Percentiles rank a stretch among this genome's conserved stretches.
phyloP scores from a whole-genome alignment of 2,797 vertebrate genomes.

The Rhadinocentrus ornatus region DNA sequence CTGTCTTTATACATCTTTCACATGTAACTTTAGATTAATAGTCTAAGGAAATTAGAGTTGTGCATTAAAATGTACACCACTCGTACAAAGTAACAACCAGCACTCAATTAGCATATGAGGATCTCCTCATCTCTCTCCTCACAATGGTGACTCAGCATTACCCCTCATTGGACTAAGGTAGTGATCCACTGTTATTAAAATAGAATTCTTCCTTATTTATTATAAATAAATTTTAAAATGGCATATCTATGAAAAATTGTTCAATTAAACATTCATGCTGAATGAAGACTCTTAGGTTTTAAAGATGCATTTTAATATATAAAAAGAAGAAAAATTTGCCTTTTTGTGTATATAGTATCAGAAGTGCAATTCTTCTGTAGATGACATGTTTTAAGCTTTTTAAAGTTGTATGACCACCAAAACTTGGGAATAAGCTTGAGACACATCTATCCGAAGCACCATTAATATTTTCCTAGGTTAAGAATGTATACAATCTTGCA shows the following conservation, averaged over 20 bases:
- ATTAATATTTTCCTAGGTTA: too few species aligned
- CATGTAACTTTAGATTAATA: too few species aligned
- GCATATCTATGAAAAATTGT: not conserved
- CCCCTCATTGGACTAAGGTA: not conserved
- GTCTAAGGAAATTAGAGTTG: not conserved
- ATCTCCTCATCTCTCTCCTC: not conserved
- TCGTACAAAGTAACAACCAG: conserved; percentile 1
- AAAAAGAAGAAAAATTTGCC: not conserved
- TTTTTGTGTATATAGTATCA: not conserved
- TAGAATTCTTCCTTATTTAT: not conserved
- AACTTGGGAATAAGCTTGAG: not conserved
- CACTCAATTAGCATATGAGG: not conserved
- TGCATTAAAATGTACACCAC: not conserved
- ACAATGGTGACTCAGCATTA: conserved; percentile 15
- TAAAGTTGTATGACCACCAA: too few species aligned
- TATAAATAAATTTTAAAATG: not conserved
- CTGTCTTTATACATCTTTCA: too few species aligned
- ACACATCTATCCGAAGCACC: too few species aligned
- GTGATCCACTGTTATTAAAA: not conserved
- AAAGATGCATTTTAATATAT: not conserved
- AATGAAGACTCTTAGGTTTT: not conserved
- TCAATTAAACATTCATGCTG: not conserved
- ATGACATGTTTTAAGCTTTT: not conserved
- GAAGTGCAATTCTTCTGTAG: not conserved
- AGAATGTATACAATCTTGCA: too few species aligned